These are phyloP conservation scores for Carduelis carduelis DNA, from an alignment of 2,797 vertebrate species.

Conservation along the genomic window DNA sequence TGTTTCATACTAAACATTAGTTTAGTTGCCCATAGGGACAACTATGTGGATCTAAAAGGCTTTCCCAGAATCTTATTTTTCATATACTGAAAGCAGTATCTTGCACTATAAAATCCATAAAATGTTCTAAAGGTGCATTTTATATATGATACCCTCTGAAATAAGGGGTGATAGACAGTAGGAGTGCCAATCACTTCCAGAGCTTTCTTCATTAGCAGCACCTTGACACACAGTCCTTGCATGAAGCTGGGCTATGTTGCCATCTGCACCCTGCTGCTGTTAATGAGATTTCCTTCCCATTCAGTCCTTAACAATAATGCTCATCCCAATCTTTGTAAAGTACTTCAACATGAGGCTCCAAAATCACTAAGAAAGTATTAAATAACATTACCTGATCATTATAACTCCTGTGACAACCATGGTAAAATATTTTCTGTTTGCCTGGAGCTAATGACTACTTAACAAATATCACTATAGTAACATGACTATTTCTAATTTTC, in stretches of 20 bases:
- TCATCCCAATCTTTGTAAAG: not conserved
- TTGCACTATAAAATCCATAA: not conserved
- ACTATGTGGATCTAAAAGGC: not conserved
- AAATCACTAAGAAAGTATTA: constrained; percentile 14
- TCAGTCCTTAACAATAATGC: not conserved
- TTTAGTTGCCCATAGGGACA: not conserved
- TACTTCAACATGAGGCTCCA: not conserved
- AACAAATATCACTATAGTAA: constrained; percentile 28
- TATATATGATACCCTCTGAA: not conserved
- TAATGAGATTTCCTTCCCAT: not conserved
- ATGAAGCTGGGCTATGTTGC: not conserved
- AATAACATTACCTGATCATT: constrained; percentile 29
- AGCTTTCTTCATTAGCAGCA: not conserved
- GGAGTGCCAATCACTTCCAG: not conserved
- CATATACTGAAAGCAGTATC: not conserved
- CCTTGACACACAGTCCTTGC: not conserved
- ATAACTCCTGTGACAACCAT: not conserved
- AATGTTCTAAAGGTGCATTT: not conserved
- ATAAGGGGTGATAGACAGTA: not conserved
- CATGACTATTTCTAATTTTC: not conserved
- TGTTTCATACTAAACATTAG: not conserved
- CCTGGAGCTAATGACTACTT: constrained; percentile 7
- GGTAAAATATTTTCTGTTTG: not conserved
- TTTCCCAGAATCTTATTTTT: not conserved
- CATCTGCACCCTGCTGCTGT: not conserved